Evolutionary conservation across 23 tunicate species (phyloP).

Genomic region (Halocynthia roretzi): DNA sequence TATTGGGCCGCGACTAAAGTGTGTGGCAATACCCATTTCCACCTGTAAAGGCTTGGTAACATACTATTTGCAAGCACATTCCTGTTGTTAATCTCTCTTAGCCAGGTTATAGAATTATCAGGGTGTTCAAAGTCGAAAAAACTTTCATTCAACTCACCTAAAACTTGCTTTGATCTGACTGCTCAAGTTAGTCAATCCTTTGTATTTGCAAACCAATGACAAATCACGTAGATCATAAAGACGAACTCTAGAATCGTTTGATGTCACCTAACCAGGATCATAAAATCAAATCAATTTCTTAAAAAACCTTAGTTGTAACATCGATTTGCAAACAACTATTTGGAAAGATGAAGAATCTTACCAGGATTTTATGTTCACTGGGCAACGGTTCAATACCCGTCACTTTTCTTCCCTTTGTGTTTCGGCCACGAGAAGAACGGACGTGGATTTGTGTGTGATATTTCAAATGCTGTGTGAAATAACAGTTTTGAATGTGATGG

Average conservation of each 20-base stretch:
- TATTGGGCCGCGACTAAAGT: no score
- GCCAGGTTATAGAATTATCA: no score
- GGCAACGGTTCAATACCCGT: slow-evolving; percentile 93
- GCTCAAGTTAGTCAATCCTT: slow-evolving; percentile 77
- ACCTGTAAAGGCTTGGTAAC: no score
- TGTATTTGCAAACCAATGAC: slow-evolving; percentile 78
- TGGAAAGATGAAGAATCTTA: slow-evolving; percentile 15
- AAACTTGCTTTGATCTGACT: slow-evolving; percentile 94
- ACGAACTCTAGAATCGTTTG: slow-evolving; percentile 90
- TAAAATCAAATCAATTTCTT: no score
- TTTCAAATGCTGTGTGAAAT: slow-evolving; percentile 65
- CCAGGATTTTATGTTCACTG: slow-evolving; percentile 79
- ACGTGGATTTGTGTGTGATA: slow-evolving; percentile 96
- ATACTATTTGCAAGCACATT: no score
- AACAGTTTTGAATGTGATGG: not conserved
- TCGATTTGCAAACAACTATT: no score
- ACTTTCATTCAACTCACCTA: slow-evolving; percentile 37
- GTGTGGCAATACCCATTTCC: no score
- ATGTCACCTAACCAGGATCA: slow-evolving; percentile 52
- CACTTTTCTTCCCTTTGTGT: slow-evolving; percentile 77
- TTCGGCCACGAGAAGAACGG: slow-evolving; percentile 63
- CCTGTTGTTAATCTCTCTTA: no score
- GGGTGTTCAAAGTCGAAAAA: no score
- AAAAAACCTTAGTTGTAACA: no score
- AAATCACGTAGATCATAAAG: slow-evolving; percentile 83